Evolutionary conservation across 2,113 vertebrate species (phyloP).

Genomic region (Albula goreensis): DNA sequence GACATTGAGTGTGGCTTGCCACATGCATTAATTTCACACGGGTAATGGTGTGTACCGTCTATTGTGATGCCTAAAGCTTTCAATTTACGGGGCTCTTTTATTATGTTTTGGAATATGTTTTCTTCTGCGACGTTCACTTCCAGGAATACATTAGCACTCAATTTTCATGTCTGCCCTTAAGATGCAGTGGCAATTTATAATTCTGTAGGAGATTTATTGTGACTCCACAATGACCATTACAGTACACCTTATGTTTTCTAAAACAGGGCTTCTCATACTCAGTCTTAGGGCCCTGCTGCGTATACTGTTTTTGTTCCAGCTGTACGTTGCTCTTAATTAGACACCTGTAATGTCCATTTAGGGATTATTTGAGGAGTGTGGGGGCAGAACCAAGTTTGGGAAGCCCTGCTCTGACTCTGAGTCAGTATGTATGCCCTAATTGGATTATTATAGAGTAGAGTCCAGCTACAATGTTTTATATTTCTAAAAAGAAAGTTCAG

Average conservation of each 20-base stretch:
- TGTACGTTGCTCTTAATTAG: too few relatives aligned
- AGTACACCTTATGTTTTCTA: not conserved
- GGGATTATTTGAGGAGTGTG: too few relatives aligned
- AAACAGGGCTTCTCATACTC: too few relatives aligned
- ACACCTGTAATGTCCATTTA: too few relatives aligned
- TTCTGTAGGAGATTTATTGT: not conserved
- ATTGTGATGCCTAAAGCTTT: not conserved
- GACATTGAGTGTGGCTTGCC: too few relatives aligned
- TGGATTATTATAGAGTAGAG: not conserved
- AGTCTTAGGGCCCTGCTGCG: too few relatives aligned
- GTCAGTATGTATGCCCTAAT: not conserved
- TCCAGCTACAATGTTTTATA: too few relatives aligned
- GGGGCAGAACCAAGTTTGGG: too few relatives aligned
- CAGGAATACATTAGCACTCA: not conserved
- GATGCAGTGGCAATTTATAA: not conserved
- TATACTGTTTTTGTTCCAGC: too few relatives aligned
- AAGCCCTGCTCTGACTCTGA: not conserved
- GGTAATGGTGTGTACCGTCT: not conserved
- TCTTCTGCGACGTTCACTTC: not conserved
- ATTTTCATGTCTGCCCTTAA: not conserved
- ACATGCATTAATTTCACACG: too few relatives aligned
- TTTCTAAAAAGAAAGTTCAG: too few relatives aligned
- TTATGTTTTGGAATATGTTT: not conserved
- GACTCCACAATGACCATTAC: not conserved
- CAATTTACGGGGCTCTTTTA: not conserved